Evolutionary conservation across 2,888 invertebrate genomes (phyloP).

Genomic region (Perizoma flavofasciatum): DNA sequence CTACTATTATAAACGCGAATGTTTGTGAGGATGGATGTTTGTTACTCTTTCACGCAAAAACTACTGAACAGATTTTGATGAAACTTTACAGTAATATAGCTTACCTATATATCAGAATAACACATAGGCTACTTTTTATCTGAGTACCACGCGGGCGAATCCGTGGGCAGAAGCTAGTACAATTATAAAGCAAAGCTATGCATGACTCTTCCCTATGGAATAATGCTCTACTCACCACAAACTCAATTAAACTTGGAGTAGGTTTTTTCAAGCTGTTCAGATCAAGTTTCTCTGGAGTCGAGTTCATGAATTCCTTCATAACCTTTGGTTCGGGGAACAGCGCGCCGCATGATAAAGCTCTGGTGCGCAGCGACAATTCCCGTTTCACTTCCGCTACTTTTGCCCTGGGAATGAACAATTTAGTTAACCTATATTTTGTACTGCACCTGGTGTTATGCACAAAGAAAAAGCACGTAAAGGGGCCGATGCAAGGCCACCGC

Average conservation of each 20-base stretch:
- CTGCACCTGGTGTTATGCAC: too few relatives aligned
- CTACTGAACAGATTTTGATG: too few relatives aligned
- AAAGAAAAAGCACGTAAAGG: too few relatives aligned
- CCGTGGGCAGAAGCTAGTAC: too few relatives aligned
- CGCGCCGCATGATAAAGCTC: conserved; percentile 84
- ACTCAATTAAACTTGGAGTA: conserved; percentile 87
- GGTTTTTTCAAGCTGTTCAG: conserved; percentile 83
- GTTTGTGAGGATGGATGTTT: too few relatives aligned
- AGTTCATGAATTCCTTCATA: conserved; percentile 88
- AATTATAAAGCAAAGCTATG: background rate
- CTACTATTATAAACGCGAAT: too few relatives aligned
- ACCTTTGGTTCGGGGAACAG: conserved; percentile 89
- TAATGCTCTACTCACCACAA: conserved; percentile 81
- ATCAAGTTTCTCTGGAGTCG: conserved; percentile 79
- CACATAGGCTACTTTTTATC: too few relatives aligned
- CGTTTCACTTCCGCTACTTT: conserved; percentile 86
- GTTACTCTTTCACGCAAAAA: too few relatives aligned
- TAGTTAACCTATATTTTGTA: background rate
- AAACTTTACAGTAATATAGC: too few relatives aligned
- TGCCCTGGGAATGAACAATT: conserved; percentile 69
- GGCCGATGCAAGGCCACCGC: too few relatives aligned
- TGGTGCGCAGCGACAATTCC: conserved; percentile 87
- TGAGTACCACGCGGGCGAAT: too few relatives aligned
- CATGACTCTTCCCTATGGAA: background rate
- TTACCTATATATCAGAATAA: too few relatives aligned